These are phyloP conservation scores for Miichthys miiuy DNA, from an alignment of 2,797 vertebrate species.

Conservation along the genomic window DNA sequence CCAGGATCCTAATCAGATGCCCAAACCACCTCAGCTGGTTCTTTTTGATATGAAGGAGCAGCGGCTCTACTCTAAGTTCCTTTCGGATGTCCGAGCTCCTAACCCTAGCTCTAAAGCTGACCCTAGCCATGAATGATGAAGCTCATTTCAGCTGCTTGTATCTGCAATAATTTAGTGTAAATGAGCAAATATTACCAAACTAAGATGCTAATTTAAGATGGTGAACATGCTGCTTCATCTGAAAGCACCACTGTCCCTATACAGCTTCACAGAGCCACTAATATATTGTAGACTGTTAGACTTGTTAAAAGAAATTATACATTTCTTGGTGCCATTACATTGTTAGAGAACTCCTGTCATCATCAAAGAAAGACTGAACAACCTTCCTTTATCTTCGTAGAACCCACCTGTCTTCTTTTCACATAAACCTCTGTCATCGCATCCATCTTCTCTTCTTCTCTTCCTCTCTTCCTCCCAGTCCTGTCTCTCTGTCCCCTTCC, in stretches of 20 bases:
- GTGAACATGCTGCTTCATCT: not conserved
- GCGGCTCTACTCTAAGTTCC: too few species aligned
- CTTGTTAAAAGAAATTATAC: constrained; percentile 14
- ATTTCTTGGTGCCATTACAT: constrained; percentile 8
- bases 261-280: not conserved
- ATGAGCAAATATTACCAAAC: not conserved
- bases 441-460: constrained; percentile 39
- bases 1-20: too few species aligned
- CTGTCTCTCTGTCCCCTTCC: constrained; percentile 35
- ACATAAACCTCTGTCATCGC: constrained; percentile 55
- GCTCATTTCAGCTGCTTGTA: too few species aligned
- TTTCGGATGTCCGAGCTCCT: too few species aligned
- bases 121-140: too few species aligned
- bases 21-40: too few species aligned
- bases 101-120: too few species aligned
- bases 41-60: too few species aligned
- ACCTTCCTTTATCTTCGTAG: constrained; percentile 19
- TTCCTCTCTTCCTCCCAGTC: constrained; percentile 20
- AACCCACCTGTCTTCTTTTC: constrained; percentile 63
- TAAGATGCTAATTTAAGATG: not conserved
- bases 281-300: not conserved
- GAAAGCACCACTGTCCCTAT: not conserved
- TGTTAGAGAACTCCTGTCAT: constrained; percentile 26
- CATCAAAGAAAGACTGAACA: not conserved
- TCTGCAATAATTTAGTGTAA: not conserved